Conservation (phyloP, 2,113 vertebrate genomes). For the Plecotus auritus region DNA sequence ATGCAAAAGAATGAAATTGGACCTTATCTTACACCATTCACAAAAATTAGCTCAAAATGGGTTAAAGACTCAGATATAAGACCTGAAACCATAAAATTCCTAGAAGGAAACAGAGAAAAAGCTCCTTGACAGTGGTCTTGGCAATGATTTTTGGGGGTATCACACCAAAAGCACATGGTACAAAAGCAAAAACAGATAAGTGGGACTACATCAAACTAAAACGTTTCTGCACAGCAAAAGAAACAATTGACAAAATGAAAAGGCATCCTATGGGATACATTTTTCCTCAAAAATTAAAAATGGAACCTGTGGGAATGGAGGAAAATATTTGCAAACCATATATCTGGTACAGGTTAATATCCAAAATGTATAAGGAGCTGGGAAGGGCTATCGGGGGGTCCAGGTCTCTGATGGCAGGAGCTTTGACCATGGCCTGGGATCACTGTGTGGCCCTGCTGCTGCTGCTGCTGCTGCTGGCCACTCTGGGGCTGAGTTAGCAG, state of each 20-base stretch:
- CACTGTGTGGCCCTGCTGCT: not conserved
- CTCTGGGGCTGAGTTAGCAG: not conserved
- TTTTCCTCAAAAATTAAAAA: not conserved
- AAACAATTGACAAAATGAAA: not conserved
- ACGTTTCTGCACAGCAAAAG: not conserved
- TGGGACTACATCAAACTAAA: not conserved
- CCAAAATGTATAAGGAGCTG: not conserved
- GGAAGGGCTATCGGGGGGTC: fast-evolving
- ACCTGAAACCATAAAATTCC: not conserved
- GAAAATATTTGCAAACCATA: not conserved
- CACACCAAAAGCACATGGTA: not conserved
- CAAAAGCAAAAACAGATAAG: not conserved
- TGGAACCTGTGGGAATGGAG: not conserved
- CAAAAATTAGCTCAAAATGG: not conserved
- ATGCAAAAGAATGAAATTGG: not conserved
- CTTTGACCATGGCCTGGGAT: not conserved
- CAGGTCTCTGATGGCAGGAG: fast-evolving
- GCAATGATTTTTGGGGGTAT: not conserved
- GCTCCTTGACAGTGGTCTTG: not conserved
- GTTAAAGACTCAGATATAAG: not conserved
- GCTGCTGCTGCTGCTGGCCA: not conserved
- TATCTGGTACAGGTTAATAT: not conserved
- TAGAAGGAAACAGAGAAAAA: not conserved
- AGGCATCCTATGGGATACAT: not conserved
- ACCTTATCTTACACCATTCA: not conserved